Evolutionary conservation across 2,888 invertebrate genomes (phyloP).

Genomic region (Andricus quercusramuli): DNA sequence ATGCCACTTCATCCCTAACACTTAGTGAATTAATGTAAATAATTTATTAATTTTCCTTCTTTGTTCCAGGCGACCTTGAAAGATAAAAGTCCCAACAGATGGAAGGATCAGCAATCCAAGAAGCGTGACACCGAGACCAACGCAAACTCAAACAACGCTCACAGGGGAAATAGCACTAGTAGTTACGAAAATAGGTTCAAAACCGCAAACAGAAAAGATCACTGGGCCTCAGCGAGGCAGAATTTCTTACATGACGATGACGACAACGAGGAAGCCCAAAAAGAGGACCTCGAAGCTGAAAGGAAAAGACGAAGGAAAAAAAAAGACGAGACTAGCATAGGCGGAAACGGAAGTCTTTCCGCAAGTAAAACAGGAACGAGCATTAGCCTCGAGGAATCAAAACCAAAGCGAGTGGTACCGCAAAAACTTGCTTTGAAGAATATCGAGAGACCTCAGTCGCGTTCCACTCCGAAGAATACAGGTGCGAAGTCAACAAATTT

Average conservation of each 20-base stretch:
- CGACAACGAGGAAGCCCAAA: conserved; percentile 63
- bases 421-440: conserved; percentile 72
- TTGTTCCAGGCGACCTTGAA: conserved; percentile 70
- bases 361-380: conserved; percentile 60
- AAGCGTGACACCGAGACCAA: conserved; percentile 68
- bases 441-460: conserved; percentile 59
- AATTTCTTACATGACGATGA: conserved; percentile 72
- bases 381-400: conserved; percentile 56
- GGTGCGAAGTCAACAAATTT: conserved; percentile 46
- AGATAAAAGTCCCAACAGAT: conserved; percentile 72
- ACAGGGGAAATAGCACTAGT: conserved; percentile 64
- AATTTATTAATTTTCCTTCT: conserved; percentile 6
- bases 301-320: conserved; percentile 66
- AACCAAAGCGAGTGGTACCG: conserved; percentile 57
- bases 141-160: conserved; percentile 66
- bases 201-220: conserved; percentile 71
- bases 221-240: conserved; percentile 75
- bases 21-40: neutral
- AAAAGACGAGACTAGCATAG: conserved; percentile 63
- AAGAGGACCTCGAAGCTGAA: conserved; percentile 65
- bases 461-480: conserved; percentile 45
- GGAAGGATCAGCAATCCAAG: conserved; percentile 70
- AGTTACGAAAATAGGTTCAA: conserved; percentile 67
- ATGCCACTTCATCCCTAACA: neutral
- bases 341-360: conserved; percentile 50